Percentiles rank a stretch among this genome's conserved stretches.
Conservation (phyloP, 2,797 vertebrate species). For the Eutrigla gurnardus region DNA sequence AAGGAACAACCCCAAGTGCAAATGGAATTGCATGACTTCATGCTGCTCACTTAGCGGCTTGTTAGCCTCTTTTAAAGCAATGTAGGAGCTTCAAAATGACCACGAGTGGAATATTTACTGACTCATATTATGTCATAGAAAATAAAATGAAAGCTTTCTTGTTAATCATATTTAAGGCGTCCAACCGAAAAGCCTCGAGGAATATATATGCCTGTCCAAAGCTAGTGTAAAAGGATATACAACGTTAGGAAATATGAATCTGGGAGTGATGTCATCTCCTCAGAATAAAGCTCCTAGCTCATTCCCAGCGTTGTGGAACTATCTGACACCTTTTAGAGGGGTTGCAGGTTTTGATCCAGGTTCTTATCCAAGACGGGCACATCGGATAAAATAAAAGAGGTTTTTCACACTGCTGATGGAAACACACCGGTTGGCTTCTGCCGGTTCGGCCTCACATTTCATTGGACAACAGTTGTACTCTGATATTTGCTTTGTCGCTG, state of each 20-base stretch:
- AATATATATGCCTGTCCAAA: conserved; percentile 16
- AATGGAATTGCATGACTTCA: too few relatives aligned
- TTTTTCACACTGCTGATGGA: conserved; percentile 12
- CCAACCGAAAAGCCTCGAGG: too few relatives aligned
- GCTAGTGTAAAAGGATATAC: not conserved
- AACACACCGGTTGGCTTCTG: conserved; percentile 5
- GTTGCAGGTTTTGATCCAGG: conserved; percentile 5
- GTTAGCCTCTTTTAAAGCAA: too few relatives aligned
- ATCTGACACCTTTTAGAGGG: too few relatives aligned
- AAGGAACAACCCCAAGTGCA: too few relatives aligned
- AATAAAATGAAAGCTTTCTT: too few relatives aligned
- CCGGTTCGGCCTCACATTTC: not conserved
- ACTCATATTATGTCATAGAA: too few relatives aligned
- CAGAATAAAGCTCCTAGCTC: not conserved
- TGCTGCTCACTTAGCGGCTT: too few relatives aligned
- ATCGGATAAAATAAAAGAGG: not conserved
- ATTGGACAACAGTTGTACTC: conserved; percentile 5
- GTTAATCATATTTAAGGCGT: too few relatives aligned
- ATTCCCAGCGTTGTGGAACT: not conserved
- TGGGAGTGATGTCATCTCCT: not conserved
- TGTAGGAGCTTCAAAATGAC: too few relatives aligned
- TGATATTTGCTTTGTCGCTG: not conserved
- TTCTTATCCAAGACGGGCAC: not conserved
- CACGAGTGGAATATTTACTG: too few relatives aligned
- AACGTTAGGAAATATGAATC: not conserved